Evolutionary conservation across 2,113 vertebrate genomes (phyloP).

Genomic region (Bombycilla garrulus): DNA sequence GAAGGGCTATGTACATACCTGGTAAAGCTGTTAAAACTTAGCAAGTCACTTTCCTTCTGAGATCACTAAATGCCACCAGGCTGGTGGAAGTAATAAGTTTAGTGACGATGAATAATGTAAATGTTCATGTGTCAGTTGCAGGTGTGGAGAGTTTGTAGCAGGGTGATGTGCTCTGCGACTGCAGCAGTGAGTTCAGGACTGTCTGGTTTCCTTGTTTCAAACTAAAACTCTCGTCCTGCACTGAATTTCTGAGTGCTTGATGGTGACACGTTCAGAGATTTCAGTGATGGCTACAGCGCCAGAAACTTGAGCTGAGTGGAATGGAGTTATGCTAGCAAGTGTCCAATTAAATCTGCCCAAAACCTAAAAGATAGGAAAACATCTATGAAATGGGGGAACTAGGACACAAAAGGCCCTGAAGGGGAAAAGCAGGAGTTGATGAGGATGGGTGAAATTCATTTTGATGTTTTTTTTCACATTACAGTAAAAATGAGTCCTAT

Average conservation of each 20-base stretch:
- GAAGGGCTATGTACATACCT: not conserved
- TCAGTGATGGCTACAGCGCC: accelerated
- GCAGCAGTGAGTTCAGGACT: not conserved
- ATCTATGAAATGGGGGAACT: not conserved
- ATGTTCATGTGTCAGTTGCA: not conserved
- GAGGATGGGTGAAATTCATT: not conserved
- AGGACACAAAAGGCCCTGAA: constrained; percentile 41
- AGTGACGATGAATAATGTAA: not conserved
- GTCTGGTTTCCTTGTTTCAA: not conserved
- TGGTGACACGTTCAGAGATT: not conserved
- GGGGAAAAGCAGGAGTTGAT: not conserved
- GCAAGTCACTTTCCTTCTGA: not conserved
- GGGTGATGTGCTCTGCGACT: not conserved
- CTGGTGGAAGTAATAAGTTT: not conserved
- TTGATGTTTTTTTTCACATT: not conserved
- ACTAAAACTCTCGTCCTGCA: not conserved
- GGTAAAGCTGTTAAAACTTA: not conserved
- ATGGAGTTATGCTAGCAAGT: not conserved
- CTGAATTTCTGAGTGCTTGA: not conserved
- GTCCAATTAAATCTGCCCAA: constrained; percentile 13
- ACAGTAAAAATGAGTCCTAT: not conserved
- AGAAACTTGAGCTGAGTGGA: not conserved
- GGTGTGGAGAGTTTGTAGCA: not conserved
- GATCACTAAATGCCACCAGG: not conserved
- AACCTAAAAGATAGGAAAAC: not conserved